phyloP scores from a whole-genome alignment of 1,140 invertebrate species.

The Goniozus legneri region DNA sequence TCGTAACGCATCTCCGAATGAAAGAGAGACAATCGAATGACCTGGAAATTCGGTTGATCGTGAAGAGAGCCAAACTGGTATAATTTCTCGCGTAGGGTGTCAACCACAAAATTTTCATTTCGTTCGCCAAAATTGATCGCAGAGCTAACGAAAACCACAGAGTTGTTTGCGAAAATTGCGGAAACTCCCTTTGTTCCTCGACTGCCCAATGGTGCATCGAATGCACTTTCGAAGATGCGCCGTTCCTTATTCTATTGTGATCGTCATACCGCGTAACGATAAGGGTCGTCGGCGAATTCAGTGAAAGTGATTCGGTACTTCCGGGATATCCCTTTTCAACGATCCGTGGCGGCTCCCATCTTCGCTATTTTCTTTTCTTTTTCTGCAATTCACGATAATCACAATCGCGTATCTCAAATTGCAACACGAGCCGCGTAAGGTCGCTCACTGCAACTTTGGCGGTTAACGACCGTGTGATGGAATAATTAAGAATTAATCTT shows the following conservation, averaged over 20 bases:
- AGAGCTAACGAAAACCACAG: no score
- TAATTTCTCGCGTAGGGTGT: no score
- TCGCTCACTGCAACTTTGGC: not conserved
- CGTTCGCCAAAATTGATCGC: no score
- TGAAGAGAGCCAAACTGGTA: slow-evolving; percentile 32
- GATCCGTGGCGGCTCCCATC: slow-evolving; percentile 1
- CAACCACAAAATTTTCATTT: no score
- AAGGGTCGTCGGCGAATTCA: slow-evolving; percentile 9
- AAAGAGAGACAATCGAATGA: slow-evolving; percentile 30
- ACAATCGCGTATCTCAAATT: slow-evolving; percentile 4
- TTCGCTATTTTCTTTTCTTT: slow-evolving; percentile 6
- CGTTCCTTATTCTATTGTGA: no score
- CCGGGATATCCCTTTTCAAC: slow-evolving; percentile 20
- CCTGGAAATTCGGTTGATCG: slow-evolving; percentile 39
- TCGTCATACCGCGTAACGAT: no score
- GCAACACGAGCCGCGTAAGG: not conserved
- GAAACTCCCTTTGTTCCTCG: no score
- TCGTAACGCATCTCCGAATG: slow-evolving; percentile 36
- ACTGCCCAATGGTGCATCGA: no score
- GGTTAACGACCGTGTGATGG: not conserved
- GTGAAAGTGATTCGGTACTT: slow-evolving; percentile 41
- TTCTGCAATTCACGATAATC: slow-evolving; percentile 26
- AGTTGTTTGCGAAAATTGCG: no score
- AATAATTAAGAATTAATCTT: not conserved
- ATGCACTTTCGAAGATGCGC: no score